Conservation (phyloP, 2,888 invertebrate species). For the Nycteola revayana region DNA sequence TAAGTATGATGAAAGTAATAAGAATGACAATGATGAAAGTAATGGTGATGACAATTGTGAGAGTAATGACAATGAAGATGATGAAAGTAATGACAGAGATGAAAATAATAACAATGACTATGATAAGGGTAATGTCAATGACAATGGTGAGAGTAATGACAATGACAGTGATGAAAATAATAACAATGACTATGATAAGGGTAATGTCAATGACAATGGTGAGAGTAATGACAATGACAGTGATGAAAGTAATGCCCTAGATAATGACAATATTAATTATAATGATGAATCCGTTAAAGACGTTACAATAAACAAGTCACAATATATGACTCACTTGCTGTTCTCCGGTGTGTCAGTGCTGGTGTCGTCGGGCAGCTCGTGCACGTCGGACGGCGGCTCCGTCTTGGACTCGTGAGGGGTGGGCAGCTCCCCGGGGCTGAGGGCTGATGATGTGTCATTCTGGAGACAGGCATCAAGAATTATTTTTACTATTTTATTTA, state of each 20-base stretch:
- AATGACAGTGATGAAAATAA: not conserved
- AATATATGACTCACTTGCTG: slow-evolving; percentile 34
- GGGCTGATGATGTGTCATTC: slow-evolving; percentile 62
- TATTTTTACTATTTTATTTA: too few relatives aligned
- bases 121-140: not conserved
- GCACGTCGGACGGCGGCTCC: slow-evolving; percentile 27
- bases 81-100: not conserved
- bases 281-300: too few relatives aligned
- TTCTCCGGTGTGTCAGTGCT: slow-evolving; percentile 44
- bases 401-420: slow-evolving; percentile 56
- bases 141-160: not conserved
- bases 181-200: not conserved
- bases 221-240: not conserved
- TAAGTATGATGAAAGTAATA: not conserved
- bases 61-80: not conserved
- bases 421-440: slow-evolving; percentile 57
- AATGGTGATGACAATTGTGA: not conserved
- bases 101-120: not conserved
- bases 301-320: too few relatives aligned
- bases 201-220: not conserved
- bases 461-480: slow-evolving; percentile 25
- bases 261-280: not conserved
- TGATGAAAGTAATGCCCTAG: not conserved
- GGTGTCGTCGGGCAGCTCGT: slow-evolving; percentile 36
- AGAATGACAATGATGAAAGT: not conserved